A percentile compares a stretch with the other conserved stretches of the same genome.
These are phyloP conservation scores for Pterocles orientalis DNA, from an alignment of 2,113 vertebrate species.

Conservation along the genomic window DNA sequence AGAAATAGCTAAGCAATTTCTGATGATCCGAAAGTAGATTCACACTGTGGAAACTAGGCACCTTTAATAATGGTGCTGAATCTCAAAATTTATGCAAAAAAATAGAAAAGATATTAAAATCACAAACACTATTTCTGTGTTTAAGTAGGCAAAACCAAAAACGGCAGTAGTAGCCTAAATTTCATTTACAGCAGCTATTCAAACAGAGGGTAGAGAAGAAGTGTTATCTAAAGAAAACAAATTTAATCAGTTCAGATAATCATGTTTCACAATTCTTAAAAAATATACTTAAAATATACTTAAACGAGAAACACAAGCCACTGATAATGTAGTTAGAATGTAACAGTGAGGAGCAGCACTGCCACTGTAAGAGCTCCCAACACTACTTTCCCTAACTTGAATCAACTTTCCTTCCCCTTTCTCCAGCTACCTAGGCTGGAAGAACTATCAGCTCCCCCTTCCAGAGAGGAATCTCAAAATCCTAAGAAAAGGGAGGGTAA, in stretches of 20 bases:
- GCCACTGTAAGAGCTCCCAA: neutral
- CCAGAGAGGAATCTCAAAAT: neutral
- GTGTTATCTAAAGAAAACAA: neutral
- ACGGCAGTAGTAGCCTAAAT: neutral
- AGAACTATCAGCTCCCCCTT: neutral
- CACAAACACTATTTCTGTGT: neutral
- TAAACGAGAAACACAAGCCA: neutral
- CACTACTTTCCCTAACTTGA: neutral
- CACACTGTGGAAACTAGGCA: neutral
- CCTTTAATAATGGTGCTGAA: neutral
- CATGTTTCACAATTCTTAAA: neutral
- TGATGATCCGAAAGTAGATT: neutral
- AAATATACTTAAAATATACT: neutral
- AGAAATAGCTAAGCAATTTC: neutral
- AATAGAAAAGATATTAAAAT: neutral
- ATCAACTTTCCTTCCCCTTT: neutral
- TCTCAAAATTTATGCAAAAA: neutral
- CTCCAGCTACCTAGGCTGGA: neutral
- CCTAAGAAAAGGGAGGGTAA: neutral
- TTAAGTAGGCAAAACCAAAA: neutral
- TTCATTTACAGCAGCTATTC: neutral
- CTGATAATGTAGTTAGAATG: neutral
- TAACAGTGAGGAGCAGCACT: neutral
- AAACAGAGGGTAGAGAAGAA: neutral
- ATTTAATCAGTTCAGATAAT: neutral